These are phyloP conservation scores for Drymonia ruficornis DNA, from an alignment of 2,888 invertebrate species.

Conservation along the genomic window DNA sequence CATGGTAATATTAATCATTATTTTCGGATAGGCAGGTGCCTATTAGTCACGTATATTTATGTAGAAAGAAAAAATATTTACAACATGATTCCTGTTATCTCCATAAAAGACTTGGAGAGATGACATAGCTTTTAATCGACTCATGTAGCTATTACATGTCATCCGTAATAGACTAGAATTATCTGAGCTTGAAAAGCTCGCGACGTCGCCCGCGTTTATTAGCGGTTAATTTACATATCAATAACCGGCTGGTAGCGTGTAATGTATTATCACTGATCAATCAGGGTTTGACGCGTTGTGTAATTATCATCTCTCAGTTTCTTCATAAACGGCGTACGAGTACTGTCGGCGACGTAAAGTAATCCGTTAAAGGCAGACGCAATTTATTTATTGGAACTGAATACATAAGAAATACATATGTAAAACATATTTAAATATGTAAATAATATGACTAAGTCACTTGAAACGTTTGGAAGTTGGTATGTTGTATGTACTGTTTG, in stretches of 20 bases:
- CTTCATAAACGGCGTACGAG: slow-evolving; percentile 48
- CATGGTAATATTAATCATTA: too few species aligned
- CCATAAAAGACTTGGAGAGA: not conserved
- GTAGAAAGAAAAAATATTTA: too few species aligned
- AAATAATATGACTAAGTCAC: too few species aligned
- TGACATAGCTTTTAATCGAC: not conserved
- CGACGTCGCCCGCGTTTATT: slow-evolving; percentile 32
- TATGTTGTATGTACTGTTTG: too few species aligned
- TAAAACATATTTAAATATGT: too few species aligned
- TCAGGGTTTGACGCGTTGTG: slow-evolving; percentile 68
- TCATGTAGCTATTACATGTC: not conserved
- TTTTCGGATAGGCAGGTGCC: too few species aligned
- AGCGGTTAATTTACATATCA: slow-evolving; percentile 43
- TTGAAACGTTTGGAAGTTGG: too few species aligned
- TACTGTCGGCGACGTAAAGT: slow-evolving; percentile 29
- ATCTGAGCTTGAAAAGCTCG: slow-evolving; percentile 9
- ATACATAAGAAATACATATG: too few species aligned
- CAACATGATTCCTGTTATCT: not conserved
- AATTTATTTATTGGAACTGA: too few species aligned
- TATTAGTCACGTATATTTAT: too few species aligned
- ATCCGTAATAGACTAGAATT: slow-evolving; percentile 8
- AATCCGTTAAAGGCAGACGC: not conserved
- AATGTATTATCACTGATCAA: slow-evolving; percentile 70
- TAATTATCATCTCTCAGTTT: slow-evolving; percentile 66
- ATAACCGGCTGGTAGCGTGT: slow-evolving; percentile 53